Evolutionary conservation across 2,797 vertebrate species (phyloP), one percentile per base, ranked within the genome.

Genomic region (Rhyacichthys aspro): DNA sequence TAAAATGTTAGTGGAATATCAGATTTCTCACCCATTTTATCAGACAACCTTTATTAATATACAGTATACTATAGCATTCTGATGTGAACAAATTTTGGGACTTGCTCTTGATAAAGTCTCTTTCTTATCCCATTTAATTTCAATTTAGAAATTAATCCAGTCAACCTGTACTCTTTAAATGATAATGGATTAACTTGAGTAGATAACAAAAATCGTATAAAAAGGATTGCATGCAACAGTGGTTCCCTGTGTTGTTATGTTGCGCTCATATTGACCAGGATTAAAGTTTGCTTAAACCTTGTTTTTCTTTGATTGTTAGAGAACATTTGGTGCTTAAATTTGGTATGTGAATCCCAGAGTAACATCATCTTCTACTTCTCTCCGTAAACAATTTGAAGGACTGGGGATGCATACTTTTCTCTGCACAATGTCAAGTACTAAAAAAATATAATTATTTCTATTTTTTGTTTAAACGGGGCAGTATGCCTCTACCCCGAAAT

Each of bases 141-240:
- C 28, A 74, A 80, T 85, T 82, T 76, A 57, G 34, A 74, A 75
- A 83, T 58, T 69, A 84, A 83, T 78, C 55, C 45, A 43, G 41
- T 23, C 64, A 88, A 87, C 74, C 66, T 88, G 78, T 65, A 62
- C 61, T 70, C 47, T 80, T 83, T 79, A 79, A 86, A 72, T 70
- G 33, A 59, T 66, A 17, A 56, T 64, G 72, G 77, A 87, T 88
- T 85, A 83, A 74, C 79, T 59, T 69, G 55, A 87, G 69, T 43
- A 68, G 84, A 88, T 88, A 58, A 87, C 68, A 73, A 9, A 73
- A 88, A 85, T 86, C 83, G 63, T 58, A 45, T 78, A 59, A 83
- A 76, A 67, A 1, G 72, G 79, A 88, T 83, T 86, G 52, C 10
- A 11, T 28, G 23, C 23, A 28, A 2, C 23, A 28, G 3, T 28